phyloP scores from a whole-genome alignment of 2,113 vertebrate genomes.

The Pseudois nayaur region DNA sequence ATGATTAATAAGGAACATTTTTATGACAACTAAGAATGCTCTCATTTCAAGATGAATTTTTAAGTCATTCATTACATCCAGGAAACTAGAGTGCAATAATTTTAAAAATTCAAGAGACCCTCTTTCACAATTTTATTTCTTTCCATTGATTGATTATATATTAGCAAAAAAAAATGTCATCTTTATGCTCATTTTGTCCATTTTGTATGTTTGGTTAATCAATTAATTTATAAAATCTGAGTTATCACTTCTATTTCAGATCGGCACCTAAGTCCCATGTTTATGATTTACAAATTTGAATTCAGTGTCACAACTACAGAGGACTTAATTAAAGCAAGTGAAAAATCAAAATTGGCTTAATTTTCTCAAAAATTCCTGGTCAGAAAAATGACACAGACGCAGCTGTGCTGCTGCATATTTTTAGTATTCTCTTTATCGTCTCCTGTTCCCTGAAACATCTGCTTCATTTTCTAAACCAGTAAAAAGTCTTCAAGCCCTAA shows the following conservation, averaged over 20 bases:
- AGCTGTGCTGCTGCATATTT: constrained; percentile 18
- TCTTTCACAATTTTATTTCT: neutral
- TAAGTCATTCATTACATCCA: neutral
- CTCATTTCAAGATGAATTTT: neutral
- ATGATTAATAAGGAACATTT: neutral
- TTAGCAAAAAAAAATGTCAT: neutral
- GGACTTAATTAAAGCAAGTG: constrained; percentile 36
- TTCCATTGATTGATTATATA: neutral
- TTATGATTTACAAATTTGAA: neutral
- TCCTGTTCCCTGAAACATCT: constrained; percentile 51
- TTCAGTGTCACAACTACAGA: constrained; percentile 13
- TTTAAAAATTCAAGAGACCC: neutral
- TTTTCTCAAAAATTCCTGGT: constrained; percentile 7
- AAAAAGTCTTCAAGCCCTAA: constrained; percentile 38
- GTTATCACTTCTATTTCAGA: neutral
- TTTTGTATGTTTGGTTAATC: neutral
- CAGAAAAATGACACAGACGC: neutral
- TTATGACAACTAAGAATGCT: neutral
- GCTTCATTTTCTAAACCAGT: constrained; percentile 55
- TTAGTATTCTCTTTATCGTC: constrained; percentile 18
- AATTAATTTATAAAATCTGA: neutral
- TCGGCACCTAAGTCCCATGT: neutral
- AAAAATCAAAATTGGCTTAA: constrained; percentile 41
- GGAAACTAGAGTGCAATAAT: neutral
- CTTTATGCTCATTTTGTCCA: neutral